phyloP scores from a whole-genome alignment of 2,113 vertebrate genomes.

The Oenanthe oenanthe region DNA sequence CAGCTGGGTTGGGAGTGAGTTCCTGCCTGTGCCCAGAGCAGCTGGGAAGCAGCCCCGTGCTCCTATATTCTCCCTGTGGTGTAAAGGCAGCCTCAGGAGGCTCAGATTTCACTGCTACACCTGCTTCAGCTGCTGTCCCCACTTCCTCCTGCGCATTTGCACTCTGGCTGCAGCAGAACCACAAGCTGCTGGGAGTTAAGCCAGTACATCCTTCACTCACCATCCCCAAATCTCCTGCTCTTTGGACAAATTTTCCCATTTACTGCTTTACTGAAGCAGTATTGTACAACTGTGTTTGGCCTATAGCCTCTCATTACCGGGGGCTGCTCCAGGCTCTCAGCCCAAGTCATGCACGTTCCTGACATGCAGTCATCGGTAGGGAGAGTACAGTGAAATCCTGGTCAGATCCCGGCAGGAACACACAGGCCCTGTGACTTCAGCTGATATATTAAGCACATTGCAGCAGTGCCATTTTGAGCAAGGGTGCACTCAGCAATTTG shows the following conservation, averaged over 20 bases:
- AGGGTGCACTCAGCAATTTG: neutral
- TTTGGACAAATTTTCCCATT: neutral
- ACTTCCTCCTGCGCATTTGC: neutral
- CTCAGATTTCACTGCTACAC: neutral
- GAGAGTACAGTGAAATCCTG: neutral
- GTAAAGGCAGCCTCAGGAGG: rapidly evolving
- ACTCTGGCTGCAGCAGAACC: neutral
- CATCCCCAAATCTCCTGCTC: neutral
- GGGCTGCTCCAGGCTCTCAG: neutral
- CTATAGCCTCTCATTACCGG: neutral
- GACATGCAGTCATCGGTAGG: neutral
- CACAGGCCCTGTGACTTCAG: neutral
- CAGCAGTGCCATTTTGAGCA: neutral
- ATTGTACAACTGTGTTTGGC: neutral
- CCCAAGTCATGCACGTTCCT: neutral
- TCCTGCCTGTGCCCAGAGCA: neutral
- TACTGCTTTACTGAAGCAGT: neutral
- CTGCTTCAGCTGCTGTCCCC: conserved; percentile 1
- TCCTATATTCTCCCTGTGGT: neutral
- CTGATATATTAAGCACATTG: neutral
- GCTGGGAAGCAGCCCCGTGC: rapidly evolving
- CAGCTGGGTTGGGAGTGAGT: rapidly evolving
- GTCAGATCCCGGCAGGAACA: neutral
- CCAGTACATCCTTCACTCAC: neutral
- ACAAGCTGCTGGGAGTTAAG: neutral